Evolutionary conservation across 2,888 invertebrate species (phyloP), one percentile per base, ranked within the genome.

Genomic region (Pachliopta kotzebuea): DNA sequence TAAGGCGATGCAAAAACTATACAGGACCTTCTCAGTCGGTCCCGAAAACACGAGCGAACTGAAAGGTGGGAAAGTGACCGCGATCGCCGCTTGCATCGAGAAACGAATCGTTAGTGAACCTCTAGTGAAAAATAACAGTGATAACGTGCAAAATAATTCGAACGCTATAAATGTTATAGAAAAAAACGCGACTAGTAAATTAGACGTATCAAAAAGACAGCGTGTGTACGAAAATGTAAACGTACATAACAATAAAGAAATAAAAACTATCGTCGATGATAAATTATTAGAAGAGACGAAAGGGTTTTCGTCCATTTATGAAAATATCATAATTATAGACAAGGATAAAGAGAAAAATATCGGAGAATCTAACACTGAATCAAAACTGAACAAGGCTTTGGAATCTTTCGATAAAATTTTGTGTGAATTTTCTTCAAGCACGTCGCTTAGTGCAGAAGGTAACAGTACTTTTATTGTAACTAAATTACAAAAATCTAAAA

Each of bases 401-500:
- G 85, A 91, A 76, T 92, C 92, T 21, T 92, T 92, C 66, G 92
- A 92, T 72, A 90, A 89, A 82, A 86, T 92, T 67, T 69, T 91
- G 52, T 86, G 83, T 4, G 92, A 91, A 69, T 92, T 91, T 75
- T 84, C 88, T 31, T 69, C 79, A 14, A 81, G 83, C 69, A 72
- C 80, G 6, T 82, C 85, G 24, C 74, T 83, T 42, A 78, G 79
- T 56, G 71, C 81, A 7, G 81, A 81, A 68, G 74, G 67, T 67
- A 84, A 81, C 59, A 74, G 62, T 62, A 72, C 69, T 71, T 92
- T 88, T 68, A 78, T 85, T 72, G 90, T 93, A 59, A 93, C 94
- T 56, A 94, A 93, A 80, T 81, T 95, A 71, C 93, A 94, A 74
- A 95, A 95, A 79, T 94, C 95, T 0, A 94, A 94, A 77, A 95